These are phyloP conservation scores for Cataglyphis albicans DNA, from an alignment of 2,888 invertebrate species.

Conservation along the genomic window DNA sequence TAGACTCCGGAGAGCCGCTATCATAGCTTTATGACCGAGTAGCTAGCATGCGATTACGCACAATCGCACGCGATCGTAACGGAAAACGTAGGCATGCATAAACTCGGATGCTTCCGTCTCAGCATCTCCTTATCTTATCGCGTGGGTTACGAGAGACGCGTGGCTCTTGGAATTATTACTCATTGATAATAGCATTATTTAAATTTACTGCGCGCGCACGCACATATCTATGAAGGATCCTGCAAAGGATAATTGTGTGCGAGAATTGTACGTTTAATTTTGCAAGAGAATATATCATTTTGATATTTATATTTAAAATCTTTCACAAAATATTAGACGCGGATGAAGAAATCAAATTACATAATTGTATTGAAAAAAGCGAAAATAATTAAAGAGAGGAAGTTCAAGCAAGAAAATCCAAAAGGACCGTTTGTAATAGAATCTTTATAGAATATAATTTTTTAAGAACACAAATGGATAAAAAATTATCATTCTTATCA, in stretches of 20 bases:
- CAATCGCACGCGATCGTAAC: not conserved
- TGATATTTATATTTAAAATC: not conserved
- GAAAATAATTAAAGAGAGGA: not conserved
- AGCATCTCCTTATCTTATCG: slow-evolving; percentile 22
- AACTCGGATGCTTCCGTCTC: not conserved
- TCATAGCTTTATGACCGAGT: not conserved
- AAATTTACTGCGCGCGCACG: not conserved
- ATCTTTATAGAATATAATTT: not conserved
- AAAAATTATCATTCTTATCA: not conserved
- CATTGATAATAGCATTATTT: slow-evolving; percentile 4
- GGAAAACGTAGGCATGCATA: not conserved
- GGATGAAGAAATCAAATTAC: not conserved
- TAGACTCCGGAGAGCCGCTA: not conserved
- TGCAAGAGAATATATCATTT: not conserved
- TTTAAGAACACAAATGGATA: not conserved
- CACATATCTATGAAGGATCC: not conserved
- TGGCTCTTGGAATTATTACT: not conserved
- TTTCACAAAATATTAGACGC: not conserved
- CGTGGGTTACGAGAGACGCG: not conserved
- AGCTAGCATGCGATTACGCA: not conserved
- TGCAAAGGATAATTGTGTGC: not conserved
- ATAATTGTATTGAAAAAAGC: too few relatives aligned
- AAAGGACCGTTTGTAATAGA: not conserved
- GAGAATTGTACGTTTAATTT: not conserved
- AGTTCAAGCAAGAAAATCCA: not conserved